Evolutionary conservation across 1,140 invertebrate genomes (phyloP).

Genomic region (Drosophila mojavensis): DNA sequence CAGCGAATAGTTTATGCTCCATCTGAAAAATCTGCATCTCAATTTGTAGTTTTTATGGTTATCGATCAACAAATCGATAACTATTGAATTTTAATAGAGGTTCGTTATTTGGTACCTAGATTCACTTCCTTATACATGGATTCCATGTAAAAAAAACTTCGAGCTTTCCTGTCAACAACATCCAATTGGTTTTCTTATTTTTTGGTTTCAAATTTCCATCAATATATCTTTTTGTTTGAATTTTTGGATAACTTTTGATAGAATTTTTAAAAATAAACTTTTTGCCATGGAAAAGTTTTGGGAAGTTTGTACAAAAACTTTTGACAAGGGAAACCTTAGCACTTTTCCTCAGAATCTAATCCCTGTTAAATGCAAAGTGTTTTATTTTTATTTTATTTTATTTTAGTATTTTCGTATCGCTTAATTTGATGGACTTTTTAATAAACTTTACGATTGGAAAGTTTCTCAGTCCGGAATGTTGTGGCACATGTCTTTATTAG

Average conservation of each 20-base stretch:
- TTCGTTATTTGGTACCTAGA: too few relatives aligned
- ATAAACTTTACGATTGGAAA: neutral
- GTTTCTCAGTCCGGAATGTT: neutral
- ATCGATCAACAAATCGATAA: too few relatives aligned
- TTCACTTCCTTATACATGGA: too few relatives aligned
- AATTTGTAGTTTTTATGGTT: too few relatives aligned
- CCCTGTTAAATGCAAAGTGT: constrained; percentile 2
- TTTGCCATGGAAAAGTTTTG: neutral
- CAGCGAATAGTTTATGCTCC: too few relatives aligned
- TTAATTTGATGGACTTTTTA: constrained; percentile 2
- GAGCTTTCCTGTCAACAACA: too few relatives aligned
- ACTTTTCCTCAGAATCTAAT: neutral
- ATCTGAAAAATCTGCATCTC: too few relatives aligned
- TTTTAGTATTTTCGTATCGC: neutral
- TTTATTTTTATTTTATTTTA: neutral
- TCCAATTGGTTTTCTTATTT: too few relatives aligned
- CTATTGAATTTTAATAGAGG: too few relatives aligned
- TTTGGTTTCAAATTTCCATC: neutral
- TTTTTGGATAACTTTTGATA: neutral
- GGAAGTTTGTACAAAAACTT: neutral
- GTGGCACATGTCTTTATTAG: neutral
- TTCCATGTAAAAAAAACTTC: too few relatives aligned
- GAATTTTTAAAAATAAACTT: neutral
- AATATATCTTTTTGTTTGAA: neutral
- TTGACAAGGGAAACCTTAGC: neutral